Evolutionary conservation across 2,113 vertebrate species (phyloP), one percentile per base, ranked within the genome.

Genomic region (Alligator sinensis): DNA sequence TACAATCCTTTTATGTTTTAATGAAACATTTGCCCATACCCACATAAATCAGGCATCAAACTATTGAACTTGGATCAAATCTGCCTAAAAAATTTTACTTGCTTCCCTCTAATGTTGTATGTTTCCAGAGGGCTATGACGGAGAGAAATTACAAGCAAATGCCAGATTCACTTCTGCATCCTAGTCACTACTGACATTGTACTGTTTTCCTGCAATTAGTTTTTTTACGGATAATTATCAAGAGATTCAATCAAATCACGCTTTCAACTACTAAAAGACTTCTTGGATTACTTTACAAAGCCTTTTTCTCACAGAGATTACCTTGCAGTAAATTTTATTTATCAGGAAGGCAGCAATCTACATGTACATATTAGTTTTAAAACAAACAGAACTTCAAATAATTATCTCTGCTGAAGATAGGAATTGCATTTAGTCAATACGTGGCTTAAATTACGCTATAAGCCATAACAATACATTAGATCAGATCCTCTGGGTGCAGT

Each of bases 321-420:
- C 84, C 85, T 82, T 57, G 28, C 28, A 66, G 77, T 87, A 90
- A 92, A 92, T 94, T 80, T 61, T 34, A 76, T 64, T 77, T 86
- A 87, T 84, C 93, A 75, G 0, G 0, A 86, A 0, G 34, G 60
- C 94, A 80, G 84, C 80, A 58, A 34, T 82, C 88, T 82, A 47
- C 5, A 38, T 91, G 22, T 1, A 22, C 82, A 0, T 89, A 4
- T 30, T 86, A 95, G 84, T 96, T 77, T 62, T 94, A 96, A 96
- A 96, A 82, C 82, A 96, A 95, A 77, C 87, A 91, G 82, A 97
- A 95, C 55, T 95, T 86, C 90, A 94, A 84, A 55, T 88, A 87
- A 89, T 90, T 70, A 70, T 70, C 80, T 93, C 82, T 0, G 15
- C 84, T 77, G 80, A 85, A 94, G 90, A 96, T 6, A 92, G 84